Conservation (phyloP, 2,797 vertebrate genomes). For the Cheirogaleus major region DNA sequence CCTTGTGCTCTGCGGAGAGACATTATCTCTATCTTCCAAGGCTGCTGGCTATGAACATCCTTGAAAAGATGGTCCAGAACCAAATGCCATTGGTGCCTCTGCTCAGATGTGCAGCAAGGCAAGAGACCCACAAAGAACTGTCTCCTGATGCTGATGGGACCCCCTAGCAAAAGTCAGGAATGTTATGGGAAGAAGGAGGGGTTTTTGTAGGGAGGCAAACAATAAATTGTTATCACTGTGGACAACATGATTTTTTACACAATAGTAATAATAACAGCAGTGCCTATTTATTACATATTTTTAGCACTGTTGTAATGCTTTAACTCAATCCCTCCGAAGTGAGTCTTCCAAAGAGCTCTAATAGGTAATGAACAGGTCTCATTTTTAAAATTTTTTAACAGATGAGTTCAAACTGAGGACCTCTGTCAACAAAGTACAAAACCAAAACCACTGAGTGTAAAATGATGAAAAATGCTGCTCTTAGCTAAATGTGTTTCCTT, state of each 20-base stretch:
- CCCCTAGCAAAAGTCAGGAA: neutral
- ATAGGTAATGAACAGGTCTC: neutral
- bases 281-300: no score
- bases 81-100: neutral
- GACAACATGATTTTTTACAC: neutral
- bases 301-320: neutral
- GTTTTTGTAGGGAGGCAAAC: neutral
- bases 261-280: neutral
- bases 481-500: constrained; percentile 44
- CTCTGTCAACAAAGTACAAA: neutral
- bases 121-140: neutral
- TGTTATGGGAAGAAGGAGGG: neutral
- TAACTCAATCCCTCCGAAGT: neutral
- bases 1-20: neutral
- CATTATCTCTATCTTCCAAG: neutral
- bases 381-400: neutral
- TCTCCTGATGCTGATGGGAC: neutral
- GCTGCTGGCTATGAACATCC: neutral
- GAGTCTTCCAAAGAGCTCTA: neutral
- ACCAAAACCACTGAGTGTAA: neutral
- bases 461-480: constrained; percentile 34
- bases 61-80: neutral
- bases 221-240: neutral
- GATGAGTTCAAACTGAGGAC: neutral
- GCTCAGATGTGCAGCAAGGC: neutral